Evolutionary conservation across 2,888 invertebrate species (phyloP).

Genomic region (Pyralis farinalis): DNA sequence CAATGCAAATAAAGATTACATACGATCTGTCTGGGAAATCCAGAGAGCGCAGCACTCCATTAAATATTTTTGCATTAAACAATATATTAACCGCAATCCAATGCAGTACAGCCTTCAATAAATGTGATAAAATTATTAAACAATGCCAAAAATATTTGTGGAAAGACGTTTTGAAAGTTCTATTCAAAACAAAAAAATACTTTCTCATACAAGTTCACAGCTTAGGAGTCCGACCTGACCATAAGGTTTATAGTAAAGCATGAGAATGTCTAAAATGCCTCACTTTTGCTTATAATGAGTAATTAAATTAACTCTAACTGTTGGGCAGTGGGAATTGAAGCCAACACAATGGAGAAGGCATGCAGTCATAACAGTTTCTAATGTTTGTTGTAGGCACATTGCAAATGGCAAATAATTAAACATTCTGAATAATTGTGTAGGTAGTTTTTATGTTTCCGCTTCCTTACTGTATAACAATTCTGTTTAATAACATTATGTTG

Average conservation of each 20-base stretch:
- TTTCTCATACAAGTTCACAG: slow-evolving; percentile 18
- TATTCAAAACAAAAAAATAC: slow-evolving; percentile 19
- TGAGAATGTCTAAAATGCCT: slow-evolving; percentile 50
- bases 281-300: slow-evolving; percentile 62
- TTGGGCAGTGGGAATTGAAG: slow-evolving; percentile 65
- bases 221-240: slow-evolving; percentile 35
- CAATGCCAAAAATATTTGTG: slow-evolving; percentile 11
- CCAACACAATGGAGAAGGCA: slow-evolving; percentile 54
- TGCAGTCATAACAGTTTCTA: slow-evolving; percentile 56
- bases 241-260: slow-evolving; percentile 59
- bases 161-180: slow-evolving; percentile 16
- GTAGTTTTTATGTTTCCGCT: too few species aligned
- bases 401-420: slow-evolving; percentile 23
- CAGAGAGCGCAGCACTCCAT: too few species aligned
- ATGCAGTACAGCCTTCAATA: background rate
- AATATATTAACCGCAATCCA: background rate
- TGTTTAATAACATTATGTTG: too few species aligned
- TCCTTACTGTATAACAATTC: too few species aligned
- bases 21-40: background rate
- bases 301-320: slow-evolving; percentile 62
- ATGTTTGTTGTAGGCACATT: slow-evolving; percentile 35
- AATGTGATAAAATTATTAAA: slow-evolving; percentile 1
- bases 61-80: background rate
- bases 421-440: background rate
- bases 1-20: slow-evolving; percentile 12